phyloP scores from a whole-genome alignment of 2,797 vertebrate species.

The Neosilurus hyrtlii region DNA sequence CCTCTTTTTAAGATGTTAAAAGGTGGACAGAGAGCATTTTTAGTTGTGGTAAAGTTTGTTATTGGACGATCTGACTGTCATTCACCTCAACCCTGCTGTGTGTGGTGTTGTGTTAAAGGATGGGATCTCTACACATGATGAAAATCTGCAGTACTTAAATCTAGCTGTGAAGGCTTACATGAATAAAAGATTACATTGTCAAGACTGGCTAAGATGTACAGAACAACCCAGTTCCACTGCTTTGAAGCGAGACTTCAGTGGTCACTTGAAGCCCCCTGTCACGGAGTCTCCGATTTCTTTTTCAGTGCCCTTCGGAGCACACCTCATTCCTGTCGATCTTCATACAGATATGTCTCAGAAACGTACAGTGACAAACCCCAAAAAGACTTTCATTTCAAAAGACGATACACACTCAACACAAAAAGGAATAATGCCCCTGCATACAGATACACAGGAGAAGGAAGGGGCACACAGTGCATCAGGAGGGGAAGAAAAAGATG shows the following conservation, averaged over 20 bases:
- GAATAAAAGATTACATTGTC: constrained; percentile 48
- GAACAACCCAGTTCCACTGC: constrained; percentile 8
- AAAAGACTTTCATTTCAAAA: constrained; percentile 30
- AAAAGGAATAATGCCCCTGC: neutral
- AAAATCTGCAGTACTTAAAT: constrained; percentile 86
- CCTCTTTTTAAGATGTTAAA: neutral
- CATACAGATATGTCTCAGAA: constrained; percentile 16
- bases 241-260: constrained; percentile 62
- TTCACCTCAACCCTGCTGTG: neutral
- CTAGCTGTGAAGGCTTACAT: constrained; percentile 75
- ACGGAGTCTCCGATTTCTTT: constrained; percentile 13
- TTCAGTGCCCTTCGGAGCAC: constrained; percentile 72
- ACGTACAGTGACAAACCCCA: neutral
- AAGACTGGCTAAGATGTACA: neutral
- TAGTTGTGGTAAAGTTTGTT: neutral
- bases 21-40: neutral
- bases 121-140: constrained; percentile 76
- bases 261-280: constrained; percentile 40
- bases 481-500: constrained; percentile 37
- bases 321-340: constrained; percentile 76
- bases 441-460: neutral
- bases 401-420: neutral
- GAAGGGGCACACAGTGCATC: neutral
- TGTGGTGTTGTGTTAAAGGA: constrained; percentile 70
- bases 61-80: neutral